These are phyloP conservation scores for Stigmatopora nigra DNA, from an alignment of 2,113 vertebrate genomes.

Conservation along the genomic window DNA sequence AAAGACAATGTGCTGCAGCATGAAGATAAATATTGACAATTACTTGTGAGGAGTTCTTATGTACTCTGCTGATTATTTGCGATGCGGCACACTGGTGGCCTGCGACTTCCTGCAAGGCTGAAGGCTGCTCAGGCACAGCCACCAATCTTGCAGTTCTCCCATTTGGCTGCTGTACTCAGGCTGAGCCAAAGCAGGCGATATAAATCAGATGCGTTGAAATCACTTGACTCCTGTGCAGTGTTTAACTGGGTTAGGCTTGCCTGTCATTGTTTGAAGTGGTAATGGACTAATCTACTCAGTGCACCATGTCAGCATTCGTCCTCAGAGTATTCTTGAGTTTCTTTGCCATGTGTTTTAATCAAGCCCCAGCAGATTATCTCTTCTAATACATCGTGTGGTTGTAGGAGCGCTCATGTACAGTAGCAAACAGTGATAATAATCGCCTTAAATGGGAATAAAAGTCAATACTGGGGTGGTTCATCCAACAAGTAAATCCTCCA, in stretches of 20 bases:
- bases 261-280: slow-evolving; percentile 33
- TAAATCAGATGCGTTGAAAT: slow-evolving; percentile 55
- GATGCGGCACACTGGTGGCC: slow-evolving; percentile 12
- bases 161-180: slow-evolving; percentile 36
- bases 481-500: slow-evolving; percentile 20
- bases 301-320: slow-evolving; percentile 26
- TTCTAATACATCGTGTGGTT: slow-evolving; percentile 42
- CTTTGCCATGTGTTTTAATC: slow-evolving; percentile 53
- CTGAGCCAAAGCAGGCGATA: slow-evolving; percentile 37
- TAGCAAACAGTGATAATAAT: slow-evolving; percentile 20
- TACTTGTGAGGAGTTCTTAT: slow-evolving; percentile 19
- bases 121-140: slow-evolving; percentile 25
- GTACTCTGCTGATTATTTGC: too few relatives aligned
- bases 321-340: slow-evolving; percentile 24
- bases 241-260: slow-evolving; percentile 35
- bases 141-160: slow-evolving; percentile 18
- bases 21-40: slow-evolving; percentile 26
- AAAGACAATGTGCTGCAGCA: slow-evolving; percentile 15
- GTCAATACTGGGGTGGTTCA: slow-evolving; percentile 10
- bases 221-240: slow-evolving; percentile 39
- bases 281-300: slow-evolving; percentile 29
- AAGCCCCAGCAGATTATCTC: slow-evolving; percentile 56
- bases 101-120: neutral
- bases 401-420: slow-evolving; percentile 14
- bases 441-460: slow-evolving; percentile 34